phyloP scores from a whole-genome alignment of 92 coral and sea anemone genomes.

The Phenganax stokvisi region DNA sequence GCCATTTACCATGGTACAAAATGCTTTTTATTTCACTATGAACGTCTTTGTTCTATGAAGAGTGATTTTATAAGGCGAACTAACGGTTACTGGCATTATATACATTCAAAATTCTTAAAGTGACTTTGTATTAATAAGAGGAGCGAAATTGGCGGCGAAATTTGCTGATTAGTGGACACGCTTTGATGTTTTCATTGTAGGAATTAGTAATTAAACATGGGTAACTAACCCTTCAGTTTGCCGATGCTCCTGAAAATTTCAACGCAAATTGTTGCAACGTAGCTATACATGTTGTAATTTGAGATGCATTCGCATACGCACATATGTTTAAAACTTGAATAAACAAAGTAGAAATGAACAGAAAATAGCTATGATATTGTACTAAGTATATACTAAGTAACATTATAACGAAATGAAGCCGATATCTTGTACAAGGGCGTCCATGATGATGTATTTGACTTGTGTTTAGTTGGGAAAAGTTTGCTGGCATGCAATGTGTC shows the following conservation, averaged over 20 bases:
- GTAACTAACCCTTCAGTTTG: neutral
- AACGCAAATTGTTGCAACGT: neutral
- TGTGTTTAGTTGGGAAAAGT: neutral
- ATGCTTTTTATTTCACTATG: no score
- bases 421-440: no score
- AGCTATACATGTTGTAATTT: neutral
- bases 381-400: neutral
- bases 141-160: conserved; percentile 1
- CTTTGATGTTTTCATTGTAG: conserved; percentile 31
- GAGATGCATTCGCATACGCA: neutral
- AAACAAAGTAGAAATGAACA: neutral
- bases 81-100: neutral
- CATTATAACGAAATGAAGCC: no score
- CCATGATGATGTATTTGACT: no score
- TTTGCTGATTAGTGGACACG: conserved; percentile 12
- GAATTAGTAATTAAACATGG: conserved; percentile 23
- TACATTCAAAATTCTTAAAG: neutral
- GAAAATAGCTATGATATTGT: neutral
- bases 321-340: conserved; percentile 8
- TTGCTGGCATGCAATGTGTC: neutral
- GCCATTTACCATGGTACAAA: no score
- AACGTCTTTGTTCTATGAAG: no score
- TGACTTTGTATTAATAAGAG: neutral
- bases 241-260: neutral
- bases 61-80: no score